phyloP scores from a whole-genome alignment of 2,888 invertebrate species.

The Cryptophagus acutangulus region DNA sequence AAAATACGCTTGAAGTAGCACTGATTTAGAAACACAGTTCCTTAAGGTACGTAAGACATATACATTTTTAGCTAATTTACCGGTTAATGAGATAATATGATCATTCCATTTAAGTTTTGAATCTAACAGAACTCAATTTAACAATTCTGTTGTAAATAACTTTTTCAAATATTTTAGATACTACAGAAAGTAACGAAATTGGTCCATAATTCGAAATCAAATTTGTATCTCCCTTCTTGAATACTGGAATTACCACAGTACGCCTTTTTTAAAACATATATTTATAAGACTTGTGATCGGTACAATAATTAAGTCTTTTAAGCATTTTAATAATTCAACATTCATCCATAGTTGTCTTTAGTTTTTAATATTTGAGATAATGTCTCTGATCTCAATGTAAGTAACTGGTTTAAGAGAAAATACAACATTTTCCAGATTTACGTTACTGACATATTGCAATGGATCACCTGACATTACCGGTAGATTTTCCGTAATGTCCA shows the following conservation, averaged over 20 bases:
- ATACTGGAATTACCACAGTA: background rate
- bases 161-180: slow-evolving; percentile 1
- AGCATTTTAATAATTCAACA: background rate
- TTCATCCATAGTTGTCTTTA: slow-evolving; percentile 1
- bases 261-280: too few species aligned
- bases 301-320: background rate
- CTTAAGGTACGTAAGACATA: background rate
- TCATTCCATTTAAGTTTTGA: too few species aligned
- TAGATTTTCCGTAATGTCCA: background rate
- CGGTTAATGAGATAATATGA: background rate
- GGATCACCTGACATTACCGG: background rate
- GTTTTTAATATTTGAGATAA: background rate
- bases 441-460: background rate
- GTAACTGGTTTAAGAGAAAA: background rate
- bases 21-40: background rate
- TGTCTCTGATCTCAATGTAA: background rate
- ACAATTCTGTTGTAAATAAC: too few species aligned
- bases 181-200: background rate
- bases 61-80: background rate
- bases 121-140: too few species aligned
- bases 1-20: background rate
- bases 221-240: background rate
- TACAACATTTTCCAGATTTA: too few species aligned
- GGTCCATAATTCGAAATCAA: background rate
- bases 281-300: too few species aligned